These are phyloP conservation scores for Agapornis roseicollis DNA, from an alignment of 2,113 vertebrate genomes.

Conservation along the genomic window DNA sequence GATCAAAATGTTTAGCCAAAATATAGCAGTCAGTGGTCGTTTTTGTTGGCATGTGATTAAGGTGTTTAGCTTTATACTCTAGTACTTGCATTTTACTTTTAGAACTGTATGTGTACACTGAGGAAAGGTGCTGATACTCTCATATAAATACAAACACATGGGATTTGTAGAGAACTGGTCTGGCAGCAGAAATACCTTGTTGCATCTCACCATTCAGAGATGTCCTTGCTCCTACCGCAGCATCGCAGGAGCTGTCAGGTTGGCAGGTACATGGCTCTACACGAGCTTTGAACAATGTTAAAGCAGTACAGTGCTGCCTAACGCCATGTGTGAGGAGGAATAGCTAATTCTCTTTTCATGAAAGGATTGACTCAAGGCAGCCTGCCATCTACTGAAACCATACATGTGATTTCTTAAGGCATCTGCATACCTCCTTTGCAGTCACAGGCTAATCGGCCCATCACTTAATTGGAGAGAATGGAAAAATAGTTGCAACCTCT, in stretches of 20 bases:
- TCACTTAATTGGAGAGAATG: background rate
- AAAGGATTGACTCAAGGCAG: background rate
- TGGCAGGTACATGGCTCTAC: background rate
- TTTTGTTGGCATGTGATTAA: background rate
- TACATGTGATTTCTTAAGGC: background rate
- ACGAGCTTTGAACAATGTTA: background rate
- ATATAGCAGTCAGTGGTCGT: background rate
- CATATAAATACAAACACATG: background rate
- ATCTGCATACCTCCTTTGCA: background rate
- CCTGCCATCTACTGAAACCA: background rate
- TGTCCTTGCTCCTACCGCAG: background rate
- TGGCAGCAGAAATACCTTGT: background rate
- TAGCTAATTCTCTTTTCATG: background rate
- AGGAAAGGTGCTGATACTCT: background rate
- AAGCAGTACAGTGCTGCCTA: background rate
- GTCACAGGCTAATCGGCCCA: background rate
- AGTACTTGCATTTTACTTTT: slow-evolving; percentile 12
- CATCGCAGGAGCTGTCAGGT: background rate
- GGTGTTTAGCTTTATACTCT: background rate
- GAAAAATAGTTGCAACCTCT: background rate
- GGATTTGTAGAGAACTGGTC: background rate
- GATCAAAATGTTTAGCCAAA: background rate
- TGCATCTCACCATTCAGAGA: background rate
- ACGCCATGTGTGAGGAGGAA: background rate
- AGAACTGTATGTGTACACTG: background rate